Evolutionary conservation across 2,797 vertebrate species (phyloP), one percentile per base, ranked within the genome.

Genomic region (Spinibarbus caldwelli): DNA sequence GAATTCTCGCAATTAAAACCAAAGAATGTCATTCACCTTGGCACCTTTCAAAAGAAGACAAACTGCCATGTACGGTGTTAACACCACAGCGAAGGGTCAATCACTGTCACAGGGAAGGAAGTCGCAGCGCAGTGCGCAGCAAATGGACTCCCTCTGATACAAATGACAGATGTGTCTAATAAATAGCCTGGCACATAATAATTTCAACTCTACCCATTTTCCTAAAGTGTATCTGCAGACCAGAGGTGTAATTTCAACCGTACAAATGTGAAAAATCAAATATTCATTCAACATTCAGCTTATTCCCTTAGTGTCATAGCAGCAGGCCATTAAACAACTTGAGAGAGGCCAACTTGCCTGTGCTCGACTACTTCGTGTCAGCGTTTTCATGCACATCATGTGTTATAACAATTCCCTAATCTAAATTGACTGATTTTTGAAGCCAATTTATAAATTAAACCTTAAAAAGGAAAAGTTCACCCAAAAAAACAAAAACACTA

Each of bases 1-100:
- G 94, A 94, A 95, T 93, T 95, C 92, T 91, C 85, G 93, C 91
- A 89, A 95, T 83, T 79, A 85, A 87, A 23, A n/a, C 75, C 38
- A 47, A 73, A 17, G 82, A 88, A 36, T 62, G 79, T 78, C 87
- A 83, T 82, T 87, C 80, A 82, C 86, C 62, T 84, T 19, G 36
- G 12, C 52, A 52, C 9, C 31, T 78, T 81, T 87, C 41, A 67
- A 85, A 84, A 52, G 70, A 57, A 80, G 82, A 85, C 84, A 86
- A 86, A 89, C 75, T 80, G 77, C 73, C 64, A 72, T 45, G 41
- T 31, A 49, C 34, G 5, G 14, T 73, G 52, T 62, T 57, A 82
- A 43, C 10, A 5, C n/a, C 59, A n/a, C 34, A 23, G 68, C 14
- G 45, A 82, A 68, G 10, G 86, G 88, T 84, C 86, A 82, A 86